Percentiles rank a stretch among this genome's conserved stretches.
Evolutionary conservation across 2,113 vertebrate species (phyloP).

Genomic region (Paedocypris sp.): DNA sequence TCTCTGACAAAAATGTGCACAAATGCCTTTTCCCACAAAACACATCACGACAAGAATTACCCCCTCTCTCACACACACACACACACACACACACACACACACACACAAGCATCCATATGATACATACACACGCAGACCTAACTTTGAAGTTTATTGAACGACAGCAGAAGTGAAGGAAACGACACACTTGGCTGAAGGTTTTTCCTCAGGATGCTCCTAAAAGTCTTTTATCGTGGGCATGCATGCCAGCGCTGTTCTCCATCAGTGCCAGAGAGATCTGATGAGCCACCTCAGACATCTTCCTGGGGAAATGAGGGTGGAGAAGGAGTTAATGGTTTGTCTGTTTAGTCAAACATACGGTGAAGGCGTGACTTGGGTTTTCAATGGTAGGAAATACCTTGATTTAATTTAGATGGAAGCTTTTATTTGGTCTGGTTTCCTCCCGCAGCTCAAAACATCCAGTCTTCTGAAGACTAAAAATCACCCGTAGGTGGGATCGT

Average conservation of each 20-base stretch:
- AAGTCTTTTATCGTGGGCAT: background rate
- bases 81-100: background rate
- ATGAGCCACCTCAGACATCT: background rate
- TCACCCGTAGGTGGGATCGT: too few relatives aligned
- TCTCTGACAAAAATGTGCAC: too few relatives aligned
- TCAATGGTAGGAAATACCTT: too few relatives aligned
- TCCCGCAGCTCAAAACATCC: too few relatives aligned
- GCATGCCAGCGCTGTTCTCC: background rate
- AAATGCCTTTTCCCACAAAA: background rate
- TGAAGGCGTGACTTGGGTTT: background rate
- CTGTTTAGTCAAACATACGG: background rate
- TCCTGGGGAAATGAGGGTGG: constrained; percentile 28
- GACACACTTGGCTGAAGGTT: background rate
- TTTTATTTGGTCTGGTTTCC: too few relatives aligned
- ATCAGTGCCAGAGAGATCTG: background rate
- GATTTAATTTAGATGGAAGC: too few relatives aligned
- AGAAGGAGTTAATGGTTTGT: background rate
- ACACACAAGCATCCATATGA: background rate
- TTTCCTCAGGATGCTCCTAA: constrained; percentile 28
- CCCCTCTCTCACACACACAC: background rate
- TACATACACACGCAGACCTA: background rate
- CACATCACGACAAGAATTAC: too few relatives aligned
- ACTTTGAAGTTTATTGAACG: background rate
- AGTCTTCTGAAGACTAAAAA: too few relatives aligned
- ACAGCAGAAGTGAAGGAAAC: constrained; percentile 1